Percentiles rank a stretch among this genome's conserved stretches.
Conservation (phyloP, 2,888 invertebrate species). For the Harpalus rufipes region DNA sequence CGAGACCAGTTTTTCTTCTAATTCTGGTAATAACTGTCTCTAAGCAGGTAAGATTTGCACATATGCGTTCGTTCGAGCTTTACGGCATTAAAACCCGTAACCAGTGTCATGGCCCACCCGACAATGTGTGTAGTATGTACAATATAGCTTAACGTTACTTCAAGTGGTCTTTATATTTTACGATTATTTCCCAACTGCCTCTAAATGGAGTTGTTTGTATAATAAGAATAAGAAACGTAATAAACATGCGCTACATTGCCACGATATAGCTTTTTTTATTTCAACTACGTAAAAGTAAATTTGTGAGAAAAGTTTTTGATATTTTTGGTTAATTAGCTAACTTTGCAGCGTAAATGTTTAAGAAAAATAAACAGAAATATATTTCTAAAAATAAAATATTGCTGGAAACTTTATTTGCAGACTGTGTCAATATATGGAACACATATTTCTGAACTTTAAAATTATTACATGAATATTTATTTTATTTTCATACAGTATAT, state of each 20-base stretch:
- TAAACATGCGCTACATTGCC: slow-evolving; percentile 18
- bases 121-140: not conserved
- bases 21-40: too few relatives aligned
- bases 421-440: not conserved
- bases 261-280: not conserved
- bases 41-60: not conserved
- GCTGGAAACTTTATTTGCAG: not conserved
- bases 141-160: not conserved
- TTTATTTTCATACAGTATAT: not conserved
- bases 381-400: not conserved
- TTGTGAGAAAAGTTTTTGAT: not conserved
- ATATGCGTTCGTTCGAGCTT: not conserved
- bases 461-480: slow-evolving; percentile 23
- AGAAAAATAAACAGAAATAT: slow-evolving; percentile 14
- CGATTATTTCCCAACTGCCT: slow-evolving; percentile 41
- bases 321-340: slow-evolving; percentile 16
- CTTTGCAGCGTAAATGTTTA: not conserved
- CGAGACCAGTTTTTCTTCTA: not conserved
- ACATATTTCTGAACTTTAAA: not conserved
- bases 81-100: slow-evolving; percentile 10
- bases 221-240: slow-evolving; percentile 46
- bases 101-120: not conserved
- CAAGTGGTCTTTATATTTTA: slow-evolving; percentile 39
- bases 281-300: not conserved
- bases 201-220: slow-evolving; percentile 45